phyloP scores from a whole-genome alignment of 2,888 invertebrate species.

The Calameuta filiformis region DNA sequence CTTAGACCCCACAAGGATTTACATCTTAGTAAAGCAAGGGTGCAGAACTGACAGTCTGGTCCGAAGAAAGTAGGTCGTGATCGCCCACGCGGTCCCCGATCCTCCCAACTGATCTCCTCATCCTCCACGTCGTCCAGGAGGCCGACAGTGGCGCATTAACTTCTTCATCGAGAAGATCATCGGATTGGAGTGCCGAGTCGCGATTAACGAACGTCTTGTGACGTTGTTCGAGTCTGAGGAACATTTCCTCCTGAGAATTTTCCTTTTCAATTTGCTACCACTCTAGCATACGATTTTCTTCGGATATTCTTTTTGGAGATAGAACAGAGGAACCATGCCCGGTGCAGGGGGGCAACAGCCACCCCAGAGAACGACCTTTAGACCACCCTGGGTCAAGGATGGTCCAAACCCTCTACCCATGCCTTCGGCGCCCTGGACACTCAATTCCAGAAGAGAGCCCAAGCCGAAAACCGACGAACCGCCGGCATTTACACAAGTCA shows the following conservation, averaged over 20 bases:
- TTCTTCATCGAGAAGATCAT: slow-evolving; percentile 41
- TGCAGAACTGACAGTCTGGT: not conserved
- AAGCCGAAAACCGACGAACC: slow-evolving; percentile 55
- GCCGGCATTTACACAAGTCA: slow-evolving; percentile 62
- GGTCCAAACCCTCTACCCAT: slow-evolving; percentile 71
- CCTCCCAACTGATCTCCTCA: not conserved
- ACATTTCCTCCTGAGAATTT: not conserved
- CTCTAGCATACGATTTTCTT: not conserved
- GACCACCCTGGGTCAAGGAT: slow-evolving; percentile 82
- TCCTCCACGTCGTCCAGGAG: slow-evolving; percentile 34
- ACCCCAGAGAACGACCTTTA: slow-evolving; percentile 74
- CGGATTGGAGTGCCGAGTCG: slow-evolving; percentile 7
- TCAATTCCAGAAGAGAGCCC: slow-evolving; percentile 66
- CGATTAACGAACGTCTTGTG: slow-evolving; percentile 1
- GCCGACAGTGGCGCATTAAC: slow-evolving; percentile 40
- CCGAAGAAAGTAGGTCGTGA: slow-evolving; percentile 43
- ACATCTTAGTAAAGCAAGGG: not conserved
- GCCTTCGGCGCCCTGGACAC: slow-evolving; percentile 74
- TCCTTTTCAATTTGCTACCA: not conserved
- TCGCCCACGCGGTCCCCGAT: slow-evolving; percentile 32
- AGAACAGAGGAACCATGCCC: slow-evolving; percentile 46
- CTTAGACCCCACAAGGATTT: not conserved
- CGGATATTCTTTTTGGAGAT: slow-evolving; percentile 2
- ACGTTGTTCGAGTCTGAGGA: not conserved
- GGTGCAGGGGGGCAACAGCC: slow-evolving; percentile 68